Base-by-base conservation (phyloP, 2,888 invertebrate genomes). In the Scelioninae gen. 1 region DNA sequence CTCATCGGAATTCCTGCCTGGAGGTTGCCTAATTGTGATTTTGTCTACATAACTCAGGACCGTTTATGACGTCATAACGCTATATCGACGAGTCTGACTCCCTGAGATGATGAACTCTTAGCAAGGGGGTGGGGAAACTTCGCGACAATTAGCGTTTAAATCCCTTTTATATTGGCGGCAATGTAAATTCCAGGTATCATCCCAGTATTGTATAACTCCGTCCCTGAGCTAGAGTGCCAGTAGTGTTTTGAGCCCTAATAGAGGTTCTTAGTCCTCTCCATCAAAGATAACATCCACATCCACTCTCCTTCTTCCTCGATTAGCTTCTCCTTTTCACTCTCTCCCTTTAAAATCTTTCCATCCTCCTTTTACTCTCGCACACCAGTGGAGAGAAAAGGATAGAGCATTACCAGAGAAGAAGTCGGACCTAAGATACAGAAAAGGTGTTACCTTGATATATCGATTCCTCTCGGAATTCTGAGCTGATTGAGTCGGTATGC, bases 361-460 rank as follows among this genome's bases (percentile, higher is more conserved):
- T 16, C 55, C 5, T 11, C 53, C 0, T 66, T 60, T 53, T 60
- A 16, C 45, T 71, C 34, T 9, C 5, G n/a, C 55, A 4, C 23
- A 8, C 43, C 63, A 38, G 62, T 60, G 63, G 83, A 58, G 15
- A 40, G 53, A 81, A n/a, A 69, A 31, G 55, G 74, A 81, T n/a
- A 55, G 49, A 55, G 31, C 32, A n/a, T 29, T 62, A 11, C 76
- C 10, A 45, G 56, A 38, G 56, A 51, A 62, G 78, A 71, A 85
- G 71, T 74, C 81, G 69, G 82, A 84, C 78, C 80, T 75, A 76
- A 83, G 84, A 86, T 79, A 79, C 86, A 83, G 85, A 77, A 78
- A 84, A 88, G 88, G 88, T 88, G 88, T 87, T 88, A 86, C 87
- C 87, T 87, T 88, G 88, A 88, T 88, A 87, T 88, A 88, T 88